phyloP scores from a whole-genome alignment of 2,888 invertebrate genomes.

The Xestoiulus laeticollis region DNA sequence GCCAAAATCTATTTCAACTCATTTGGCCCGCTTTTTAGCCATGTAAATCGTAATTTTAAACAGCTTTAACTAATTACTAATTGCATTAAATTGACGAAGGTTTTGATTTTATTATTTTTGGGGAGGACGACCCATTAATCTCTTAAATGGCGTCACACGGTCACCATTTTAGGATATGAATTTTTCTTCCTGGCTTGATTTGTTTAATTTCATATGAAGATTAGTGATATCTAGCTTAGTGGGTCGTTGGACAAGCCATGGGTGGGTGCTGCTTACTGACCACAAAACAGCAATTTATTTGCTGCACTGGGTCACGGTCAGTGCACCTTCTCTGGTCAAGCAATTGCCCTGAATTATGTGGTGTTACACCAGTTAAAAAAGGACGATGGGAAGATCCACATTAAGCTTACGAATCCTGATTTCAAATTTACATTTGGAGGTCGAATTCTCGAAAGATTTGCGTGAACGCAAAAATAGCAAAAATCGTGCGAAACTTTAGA shows the following conservation, averaged over 20 bases:
- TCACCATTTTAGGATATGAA: not conserved
- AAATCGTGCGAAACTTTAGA: not conserved
- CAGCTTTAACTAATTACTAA: not conserved
- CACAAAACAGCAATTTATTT: not conserved
- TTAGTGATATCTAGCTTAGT: slow-evolving; percentile 9
- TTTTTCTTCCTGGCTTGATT: not conserved
- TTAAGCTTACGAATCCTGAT: not conserved
- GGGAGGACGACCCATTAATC: not conserved
- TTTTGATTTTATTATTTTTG: not conserved
- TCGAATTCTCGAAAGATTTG: too few species aligned
- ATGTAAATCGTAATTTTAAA: not conserved
- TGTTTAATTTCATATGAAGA: not conserved
- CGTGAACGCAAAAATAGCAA: not conserved
- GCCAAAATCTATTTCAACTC: not conserved
- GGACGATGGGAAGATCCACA: not conserved
- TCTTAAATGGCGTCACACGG: not conserved
- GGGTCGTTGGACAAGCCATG: not conserved
- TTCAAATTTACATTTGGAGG: too few species aligned
- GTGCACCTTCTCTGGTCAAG: not conserved
- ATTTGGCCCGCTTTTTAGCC: not conserved
- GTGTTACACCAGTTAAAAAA: not conserved
- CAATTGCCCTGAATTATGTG: not conserved
- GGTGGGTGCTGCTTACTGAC: not conserved
- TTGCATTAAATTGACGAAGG: not conserved
- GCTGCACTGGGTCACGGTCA: not conserved